Evolutionary conservation across 1,140 invertebrate species (phyloP), one percentile per base, ranked within the genome.

Genomic region (Brachystomella parvula): DNA sequence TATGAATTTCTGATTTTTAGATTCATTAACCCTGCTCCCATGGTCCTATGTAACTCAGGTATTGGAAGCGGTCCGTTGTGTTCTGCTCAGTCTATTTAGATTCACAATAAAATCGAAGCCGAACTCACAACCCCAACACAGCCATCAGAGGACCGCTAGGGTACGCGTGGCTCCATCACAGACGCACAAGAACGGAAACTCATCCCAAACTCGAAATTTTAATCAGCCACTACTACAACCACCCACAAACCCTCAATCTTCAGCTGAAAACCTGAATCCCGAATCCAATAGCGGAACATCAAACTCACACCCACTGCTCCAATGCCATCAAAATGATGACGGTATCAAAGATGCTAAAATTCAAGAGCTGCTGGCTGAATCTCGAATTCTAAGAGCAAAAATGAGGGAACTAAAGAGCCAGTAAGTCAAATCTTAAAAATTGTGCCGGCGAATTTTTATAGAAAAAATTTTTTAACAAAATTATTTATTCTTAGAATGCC

Each of bases 301-400:
- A n/a, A 44, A 44, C 9, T 9, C n/a, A n/a, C n/a, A n/a, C n/a
- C n/a, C n/a, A n/a, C n/a, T 3, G 47, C 29, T 47, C 33, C 33
- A 53, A 24, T 61, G 19, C 35, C 56, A 53, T 39, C 56, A 33
- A n/a, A n/a, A 44, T 65, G 31, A 26, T 30, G 28, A 56, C 44
- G 3, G 12, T 47, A 61, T 32, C n/a, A 17, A 29, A 21, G 24
- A 29, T n/a, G 1, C 9, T 53, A 24, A 67, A 63, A 63, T 63
- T 29, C 53, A 67, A 30, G 65, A 67, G 44, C 29, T 67, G 1
- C 61, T 67, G 15, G 44, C 61, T 0, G 65, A 68, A 53, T 68
- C 66, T 31, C 30, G 61, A 56, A 59, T 68, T 30, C 57, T 68
- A 24, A 33, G 62, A 26, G 66, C 49, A 0, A 68, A 61, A 39